phyloP scores from a whole-genome alignment of 2,113 vertebrate genomes.

The Gopherus flavomarginatus region DNA sequence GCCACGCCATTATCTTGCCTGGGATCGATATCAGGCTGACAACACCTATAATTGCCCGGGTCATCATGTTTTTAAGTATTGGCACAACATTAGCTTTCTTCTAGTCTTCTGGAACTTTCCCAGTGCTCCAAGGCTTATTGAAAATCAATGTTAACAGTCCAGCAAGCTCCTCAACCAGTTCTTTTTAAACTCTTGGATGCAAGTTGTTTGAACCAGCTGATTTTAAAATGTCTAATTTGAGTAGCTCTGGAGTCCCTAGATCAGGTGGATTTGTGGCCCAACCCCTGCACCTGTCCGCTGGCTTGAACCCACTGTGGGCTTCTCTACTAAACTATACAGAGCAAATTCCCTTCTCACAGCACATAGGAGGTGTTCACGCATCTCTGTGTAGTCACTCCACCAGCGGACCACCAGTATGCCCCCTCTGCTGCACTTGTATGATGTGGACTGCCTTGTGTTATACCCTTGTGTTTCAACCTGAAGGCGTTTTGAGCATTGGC shows the following conservation, averaged over 20 bases:
- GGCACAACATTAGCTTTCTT: neutral
- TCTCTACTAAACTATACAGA: too few species aligned
- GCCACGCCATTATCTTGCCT: neutral
- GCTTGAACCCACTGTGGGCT: too few species aligned
- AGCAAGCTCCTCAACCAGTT: neutral
- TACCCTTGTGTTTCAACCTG: neutral
- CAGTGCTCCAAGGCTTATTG: neutral
- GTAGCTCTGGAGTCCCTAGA: too few species aligned
- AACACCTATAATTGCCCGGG: neutral
- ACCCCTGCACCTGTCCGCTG: too few species aligned
- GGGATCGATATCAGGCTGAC: neutral
- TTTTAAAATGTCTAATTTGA: too few species aligned
- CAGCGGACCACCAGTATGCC: neutral
- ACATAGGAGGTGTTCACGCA: too few species aligned
- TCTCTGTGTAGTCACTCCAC: neutral
- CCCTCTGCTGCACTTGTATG: neutral
- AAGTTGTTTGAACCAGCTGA: too few species aligned
- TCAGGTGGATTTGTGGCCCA: too few species aligned
- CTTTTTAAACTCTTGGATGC: neutral
- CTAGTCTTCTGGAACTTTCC: neutral
- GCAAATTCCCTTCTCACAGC: too few species aligned
- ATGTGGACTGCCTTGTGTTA: neutral
- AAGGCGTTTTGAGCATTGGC: too few species aligned
- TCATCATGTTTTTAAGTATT: neutral
- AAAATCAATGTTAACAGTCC: neutral